Evolutionary conservation across 2,113 vertebrate species (phyloP), one percentile per base, ranked within the genome.

Genomic region (Megatriorchis doriae): DNA sequence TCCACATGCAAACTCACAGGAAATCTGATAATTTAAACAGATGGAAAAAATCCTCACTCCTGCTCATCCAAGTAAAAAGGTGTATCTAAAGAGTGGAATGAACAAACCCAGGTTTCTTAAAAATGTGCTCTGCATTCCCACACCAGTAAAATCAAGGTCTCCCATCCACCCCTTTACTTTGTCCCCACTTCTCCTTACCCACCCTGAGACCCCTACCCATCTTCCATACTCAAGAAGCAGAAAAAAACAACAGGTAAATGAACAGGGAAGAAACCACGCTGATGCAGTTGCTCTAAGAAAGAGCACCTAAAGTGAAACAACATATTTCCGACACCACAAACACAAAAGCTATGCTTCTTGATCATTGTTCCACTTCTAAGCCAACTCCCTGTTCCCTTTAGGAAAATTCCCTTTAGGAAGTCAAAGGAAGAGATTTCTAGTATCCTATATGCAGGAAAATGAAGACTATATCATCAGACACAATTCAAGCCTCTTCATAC

Each of bases 61-160:
- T 5, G 4, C 14, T 83, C 42, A 56, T 63, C 7, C 50, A 71
- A 42, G 13, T 26, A 42, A 70, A 42, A 81, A 38, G 12, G 10
- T 22, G 0, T 43, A 42, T 65, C 43, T 52, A 26, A 13, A 63
- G 27, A 45, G 29, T 2, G 2, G 6, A 56, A 74, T 0, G 0
- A 78, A 79, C 32, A 63, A 40, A 91, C 23, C 3, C 32, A 50
- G 27, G 17, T 71, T 73, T 79, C 72, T 48, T 67, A 18, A 38
- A 77, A 47, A 38, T 4, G 7, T 36, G 42, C 29, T 47, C 36
- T 27, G 20, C 53, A 66, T 48, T 10, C 5, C 5, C 8, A 2
- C 10, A 20, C 31, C 77, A 78, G 25, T 26, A 70, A 74, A 94
- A 34, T 7, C 31, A 70, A 48, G 27, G 10, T 62, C 18, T 66